Conservation (phyloP, 2,888 invertebrate genomes). For the Drosophila quinaria region DNA sequence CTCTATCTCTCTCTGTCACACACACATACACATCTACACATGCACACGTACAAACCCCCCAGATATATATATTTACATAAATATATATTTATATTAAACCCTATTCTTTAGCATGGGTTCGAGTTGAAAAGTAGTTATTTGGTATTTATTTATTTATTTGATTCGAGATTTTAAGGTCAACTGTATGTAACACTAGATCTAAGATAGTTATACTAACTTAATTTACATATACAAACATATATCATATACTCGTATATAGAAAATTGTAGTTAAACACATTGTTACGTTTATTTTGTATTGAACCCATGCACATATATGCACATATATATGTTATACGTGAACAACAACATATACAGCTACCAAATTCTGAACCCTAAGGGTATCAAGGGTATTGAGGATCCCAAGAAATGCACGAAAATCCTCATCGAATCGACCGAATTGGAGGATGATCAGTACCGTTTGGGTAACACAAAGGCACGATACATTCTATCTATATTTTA, state of each 20-base stretch:
- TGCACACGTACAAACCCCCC: slow-evolving; percentile 36
- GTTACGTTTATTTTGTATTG: slow-evolving; percentile 47
- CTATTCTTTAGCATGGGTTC: slow-evolving; percentile 68
- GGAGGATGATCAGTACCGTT: slow-evolving; percentile 96
- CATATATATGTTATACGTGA: slow-evolving; percentile 56
- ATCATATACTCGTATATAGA: slow-evolving; percentile 29
- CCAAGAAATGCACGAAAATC: slow-evolving; percentile 93
- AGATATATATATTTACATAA: slow-evolving; percentile 16
- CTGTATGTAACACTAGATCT: slow-evolving; percentile 65
- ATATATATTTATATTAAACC: slow-evolving; percentile 17
- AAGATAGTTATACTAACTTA: slow-evolving; percentile 72
- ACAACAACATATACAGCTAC: slow-evolving; percentile 90
- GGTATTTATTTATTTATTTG: slow-evolving; percentile 28
- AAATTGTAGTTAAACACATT: slow-evolving; percentile 36
- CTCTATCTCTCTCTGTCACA: background rate
- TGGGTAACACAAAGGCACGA: slow-evolving; percentile 99
- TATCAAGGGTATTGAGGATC: slow-evolving; percentile 91
- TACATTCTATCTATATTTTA: slow-evolving; percentile 39
- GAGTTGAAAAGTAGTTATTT: slow-evolving; percentile 47
- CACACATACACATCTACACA: slow-evolving; percentile 28
- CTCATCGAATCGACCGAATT: slow-evolving; percentile 94
- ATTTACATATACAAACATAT: slow-evolving; percentile 17
- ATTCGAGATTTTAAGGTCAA: slow-evolving; percentile 52
- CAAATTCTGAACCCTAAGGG: slow-evolving; percentile 98
- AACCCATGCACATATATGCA: slow-evolving; percentile 48